A percentile compares a stretch with the other conserved stretches of the same genome.
Evolutionary conservation across 2,797 vertebrate genomes (phyloP).

Genomic region (Oreochromis mossambicus): DNA sequence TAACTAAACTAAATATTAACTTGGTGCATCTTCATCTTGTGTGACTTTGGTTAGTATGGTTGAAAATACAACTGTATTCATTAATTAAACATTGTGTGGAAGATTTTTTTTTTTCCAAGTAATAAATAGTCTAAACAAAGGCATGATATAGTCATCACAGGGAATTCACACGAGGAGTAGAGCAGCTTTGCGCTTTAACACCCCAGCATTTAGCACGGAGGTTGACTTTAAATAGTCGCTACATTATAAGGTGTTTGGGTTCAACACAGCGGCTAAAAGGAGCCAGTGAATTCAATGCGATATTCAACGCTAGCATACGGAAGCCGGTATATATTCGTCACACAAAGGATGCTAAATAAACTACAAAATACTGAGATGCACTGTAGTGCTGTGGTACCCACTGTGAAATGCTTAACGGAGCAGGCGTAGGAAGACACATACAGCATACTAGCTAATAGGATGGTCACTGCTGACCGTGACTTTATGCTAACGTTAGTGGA

Average conservation of each 20-base stretch:
- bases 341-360: background rate
- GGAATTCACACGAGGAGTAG: background rate
- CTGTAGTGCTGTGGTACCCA: background rate
- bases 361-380: background rate
- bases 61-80: background rate
- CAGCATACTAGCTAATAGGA: background rate
- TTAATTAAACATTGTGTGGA: background rate
- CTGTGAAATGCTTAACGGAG: background rate
- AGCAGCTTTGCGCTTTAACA: background rate
- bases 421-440: background rate
- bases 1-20: background rate
- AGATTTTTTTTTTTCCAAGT: background rate
- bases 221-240: background rate
- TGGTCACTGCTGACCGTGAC: background rate
- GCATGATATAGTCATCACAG: too few relatives aligned
- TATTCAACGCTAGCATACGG: background rate
- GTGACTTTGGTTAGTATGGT: background rate
- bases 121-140: background rate
- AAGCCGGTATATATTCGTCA: background rate
- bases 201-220: background rate
- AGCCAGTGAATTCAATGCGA: background rate
- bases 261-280: slow-evolving; percentile 1
- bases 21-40: background rate
- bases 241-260: background rate
- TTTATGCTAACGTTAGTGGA: slow-evolving; percentile 18